Percentiles rank a stretch among this genome's conserved stretches.
Evolutionary conservation across 2,888 invertebrate genomes (phyloP).

Genomic region (Corbicula japonica): DNA sequence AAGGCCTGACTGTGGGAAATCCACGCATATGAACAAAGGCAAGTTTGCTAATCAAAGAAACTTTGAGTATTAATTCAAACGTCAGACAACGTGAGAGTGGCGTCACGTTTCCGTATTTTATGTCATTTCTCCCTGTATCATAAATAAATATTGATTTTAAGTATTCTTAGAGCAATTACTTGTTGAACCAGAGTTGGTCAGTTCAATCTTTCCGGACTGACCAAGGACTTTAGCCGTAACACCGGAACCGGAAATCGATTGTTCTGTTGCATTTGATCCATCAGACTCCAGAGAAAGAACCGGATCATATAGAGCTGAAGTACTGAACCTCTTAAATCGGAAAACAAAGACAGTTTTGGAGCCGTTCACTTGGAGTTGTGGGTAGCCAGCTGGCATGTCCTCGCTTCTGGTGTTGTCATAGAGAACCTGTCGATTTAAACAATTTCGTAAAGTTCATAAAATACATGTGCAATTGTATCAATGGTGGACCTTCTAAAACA

Average conservation of each 20-base stretch:
- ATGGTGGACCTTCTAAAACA: too few relatives aligned
- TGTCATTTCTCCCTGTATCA: too few relatives aligned
- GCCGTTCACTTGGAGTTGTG: conserved; percentile 26
- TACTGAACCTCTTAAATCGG: conserved; percentile 47
- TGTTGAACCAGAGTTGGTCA: neutral
- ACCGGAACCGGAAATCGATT: conserved; percentile 2
- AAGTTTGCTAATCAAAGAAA: too few relatives aligned
- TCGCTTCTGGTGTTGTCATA: conserved; percentile 33
- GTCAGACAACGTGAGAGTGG: too few relatives aligned
- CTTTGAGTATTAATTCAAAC: too few relatives aligned
- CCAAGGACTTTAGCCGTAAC: conserved; percentile 34
- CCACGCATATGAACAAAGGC: too few relatives aligned
- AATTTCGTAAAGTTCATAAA: too few relatives aligned
- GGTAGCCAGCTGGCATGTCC: conserved; percentile 52
- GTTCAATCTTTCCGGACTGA: conserved; percentile 52
- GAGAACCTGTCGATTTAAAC: conserved; percentile 23
- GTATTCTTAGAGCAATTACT: neutral
- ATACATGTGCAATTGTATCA: too few relatives aligned
- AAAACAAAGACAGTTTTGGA: conserved; percentile 43
- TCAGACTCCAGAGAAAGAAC: conserved; percentile 6
- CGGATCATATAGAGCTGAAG: conserved; percentile 56
- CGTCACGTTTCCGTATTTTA: too few relatives aligned
- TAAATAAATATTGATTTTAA: neutral
- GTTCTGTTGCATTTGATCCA: neutral
- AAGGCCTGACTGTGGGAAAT: too few relatives aligned